Base-by-base conservation (phyloP, 2,888 invertebrate species). In the Drosophila antonietae region DNA sequence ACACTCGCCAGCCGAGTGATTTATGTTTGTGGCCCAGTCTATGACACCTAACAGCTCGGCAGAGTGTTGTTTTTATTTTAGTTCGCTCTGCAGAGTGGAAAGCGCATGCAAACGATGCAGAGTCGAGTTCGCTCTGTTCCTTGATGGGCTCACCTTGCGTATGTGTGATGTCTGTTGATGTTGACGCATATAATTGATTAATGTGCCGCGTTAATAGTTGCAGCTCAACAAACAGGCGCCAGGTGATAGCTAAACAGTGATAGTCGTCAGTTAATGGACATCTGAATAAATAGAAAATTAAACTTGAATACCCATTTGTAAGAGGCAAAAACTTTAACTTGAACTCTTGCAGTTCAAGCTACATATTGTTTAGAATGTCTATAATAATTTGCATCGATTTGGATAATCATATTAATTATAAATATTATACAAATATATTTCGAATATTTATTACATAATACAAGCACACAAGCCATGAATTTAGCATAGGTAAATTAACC, bases 21-120 rank as follows among this genome's bases (percentile, higher is more conserved):
- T 86, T 84, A 84, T 84, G 84, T 59, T 78, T 78, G 68, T 83
- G 81, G 83, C 86, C 72, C 70, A 81, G 75, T 70, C 77, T 80
- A 59, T 75, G 84, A 87, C 82, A 87, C 75, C 84, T 80, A 78
- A 87, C 84, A 87, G 84, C 75, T 78, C 44, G 66, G 68, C 69
- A 81, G 60, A 74, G 75, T 75, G 81, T 77, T 79, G 81, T 59
- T 74, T 83, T 81, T 81, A 68, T 66, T 81, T 63, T 62, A 20
- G 60, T 66, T 61, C 23, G 9, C 66, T 78, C 43, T 69, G 49
- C 56, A 49, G 15, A 39, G 41, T 44, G 53, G 47, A 51, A 57
- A 65, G 60, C 55, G 65, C 71, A 61, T 77, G 68, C 57, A 64
- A 51, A 52, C 46, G 35, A 44, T 28, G 41, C 15, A 39, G 65